Percentiles rank a stretch among this genome's conserved stretches.
Conservation (phyloP, 2,888 invertebrate genomes). For the Iselma pallidipennis region DNA sequence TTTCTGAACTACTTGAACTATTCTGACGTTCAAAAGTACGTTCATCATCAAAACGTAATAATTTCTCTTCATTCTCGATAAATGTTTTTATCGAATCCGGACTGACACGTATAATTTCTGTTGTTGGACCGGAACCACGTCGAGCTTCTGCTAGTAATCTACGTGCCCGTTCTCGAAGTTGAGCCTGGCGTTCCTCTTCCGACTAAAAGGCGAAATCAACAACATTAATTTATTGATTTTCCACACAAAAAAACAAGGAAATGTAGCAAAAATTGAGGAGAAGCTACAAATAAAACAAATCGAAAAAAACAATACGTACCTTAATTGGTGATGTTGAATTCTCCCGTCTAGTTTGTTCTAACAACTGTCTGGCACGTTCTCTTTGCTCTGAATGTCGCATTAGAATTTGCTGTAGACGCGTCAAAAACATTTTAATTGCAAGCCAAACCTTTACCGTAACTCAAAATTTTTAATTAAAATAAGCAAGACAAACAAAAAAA, state of each 20-base stretch:
- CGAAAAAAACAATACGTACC: conserved; percentile 45
- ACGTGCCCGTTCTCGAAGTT: conserved; percentile 85
- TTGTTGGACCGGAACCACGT: conserved; percentile 59
- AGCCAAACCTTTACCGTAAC: conserved; percentile 44
- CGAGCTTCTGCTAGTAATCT: conserved; percentile 87
- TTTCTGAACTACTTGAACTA: conserved; percentile 47
- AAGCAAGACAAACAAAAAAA: not conserved
- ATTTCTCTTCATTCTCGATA: conserved; percentile 42
- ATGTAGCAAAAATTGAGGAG: too few species aligned
- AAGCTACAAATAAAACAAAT: conserved; percentile 2
- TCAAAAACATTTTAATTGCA: conserved; percentile 53
- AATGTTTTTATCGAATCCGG: conserved; percentile 45
- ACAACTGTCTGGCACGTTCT: conserved; percentile 79
- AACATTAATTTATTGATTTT: not conserved
- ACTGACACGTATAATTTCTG: conserved; percentile 52
- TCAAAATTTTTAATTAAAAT: not conserved
- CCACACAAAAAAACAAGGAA: too few species aligned
- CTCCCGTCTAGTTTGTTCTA: conserved; percentile 78
- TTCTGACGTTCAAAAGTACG: conserved; percentile 36
- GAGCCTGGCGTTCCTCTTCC: conserved; percentile 85
- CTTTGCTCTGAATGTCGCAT: conserved; percentile 83
- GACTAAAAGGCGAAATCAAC: conserved; percentile 50
- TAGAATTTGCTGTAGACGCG: conserved; percentile 67
- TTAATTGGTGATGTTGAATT: conserved; percentile 54
- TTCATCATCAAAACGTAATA: conserved; percentile 31